phyloP scores from a whole-genome alignment of 2,113 vertebrate genomes.

The Heterochromis multidens region DNA sequence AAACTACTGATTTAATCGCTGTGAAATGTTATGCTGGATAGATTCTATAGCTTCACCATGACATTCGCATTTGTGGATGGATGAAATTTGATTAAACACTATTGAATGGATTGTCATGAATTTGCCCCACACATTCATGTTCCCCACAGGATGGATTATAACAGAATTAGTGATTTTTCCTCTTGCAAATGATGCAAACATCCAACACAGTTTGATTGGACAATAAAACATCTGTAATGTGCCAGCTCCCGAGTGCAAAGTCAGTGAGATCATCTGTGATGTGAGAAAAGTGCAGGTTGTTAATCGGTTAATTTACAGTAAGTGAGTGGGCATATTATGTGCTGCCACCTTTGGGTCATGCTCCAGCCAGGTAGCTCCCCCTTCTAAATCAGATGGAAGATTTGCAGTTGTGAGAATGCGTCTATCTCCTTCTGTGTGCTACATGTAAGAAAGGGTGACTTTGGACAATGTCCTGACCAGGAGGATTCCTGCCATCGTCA shows the following conservation, averaged over 20 bases:
- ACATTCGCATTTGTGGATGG: no score
- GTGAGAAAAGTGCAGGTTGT: background rate
- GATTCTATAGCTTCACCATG: background rate
- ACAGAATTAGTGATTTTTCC: background rate
- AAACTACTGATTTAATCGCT: background rate
- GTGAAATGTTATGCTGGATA: background rate
- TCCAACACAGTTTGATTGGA: background rate
- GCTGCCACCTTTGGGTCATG: background rate
- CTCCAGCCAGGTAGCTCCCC: background rate
- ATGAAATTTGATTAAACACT: no score
- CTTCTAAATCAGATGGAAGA: background rate
- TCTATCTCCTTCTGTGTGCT: background rate
- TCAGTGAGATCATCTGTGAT: background rate
- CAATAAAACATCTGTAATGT: background rate
- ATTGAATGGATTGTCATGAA: no score
- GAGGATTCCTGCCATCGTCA: background rate
- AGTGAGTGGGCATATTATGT: background rate
- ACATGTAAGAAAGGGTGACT: background rate
- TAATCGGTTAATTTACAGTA: background rate
- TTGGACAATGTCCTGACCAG: background rate
- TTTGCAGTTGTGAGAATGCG: background rate
- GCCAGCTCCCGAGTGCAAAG: rapidly evolving
- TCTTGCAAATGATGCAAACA: background rate
- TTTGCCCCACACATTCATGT: no score
- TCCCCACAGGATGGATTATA: no score